Conservation (phyloP, 1,140 invertebrate genomes). For the Berghia stephanieae region DNA sequence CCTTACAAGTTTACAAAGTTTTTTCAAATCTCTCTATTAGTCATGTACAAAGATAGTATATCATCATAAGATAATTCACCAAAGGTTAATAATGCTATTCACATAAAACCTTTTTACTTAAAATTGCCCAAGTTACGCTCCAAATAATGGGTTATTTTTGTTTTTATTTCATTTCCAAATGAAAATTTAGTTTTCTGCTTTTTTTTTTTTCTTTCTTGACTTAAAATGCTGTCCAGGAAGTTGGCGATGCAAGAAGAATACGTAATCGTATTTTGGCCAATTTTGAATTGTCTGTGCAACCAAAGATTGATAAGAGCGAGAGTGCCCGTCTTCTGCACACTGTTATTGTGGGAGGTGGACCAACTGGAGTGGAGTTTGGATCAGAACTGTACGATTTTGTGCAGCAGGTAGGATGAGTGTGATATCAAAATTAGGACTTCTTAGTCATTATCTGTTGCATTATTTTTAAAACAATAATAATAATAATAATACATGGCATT, state of each 20-base stretch:
- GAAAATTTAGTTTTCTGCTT: conserved; percentile 19
- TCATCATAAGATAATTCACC: no score
- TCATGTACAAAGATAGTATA: no score
- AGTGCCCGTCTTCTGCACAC: conserved; percentile 61
- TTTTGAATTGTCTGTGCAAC: conserved; percentile 64
- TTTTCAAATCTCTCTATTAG: no score
- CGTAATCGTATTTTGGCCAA: conserved; percentile 63
- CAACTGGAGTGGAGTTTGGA: conserved; percentile 69
- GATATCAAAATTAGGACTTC: neutral
- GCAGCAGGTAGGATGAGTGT: conserved; percentile 53
- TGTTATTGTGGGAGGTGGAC: conserved; percentile 68
- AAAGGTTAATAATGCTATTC: no score
- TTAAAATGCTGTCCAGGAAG: no score
- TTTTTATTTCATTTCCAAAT: neutral
- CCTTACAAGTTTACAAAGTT: no score
- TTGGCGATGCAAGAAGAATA: conserved; percentile 65
- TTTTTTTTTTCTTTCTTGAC: conserved; percentile 28
- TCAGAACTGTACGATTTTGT: conserved; percentile 69
- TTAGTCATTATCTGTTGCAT: neutral
- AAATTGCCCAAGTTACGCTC: no score
- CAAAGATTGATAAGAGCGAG: conserved; percentile 52
- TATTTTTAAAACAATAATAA: no score
- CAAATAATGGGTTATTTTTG: neutral
- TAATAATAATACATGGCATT: no score
- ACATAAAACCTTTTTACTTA: no score